These are phyloP conservation scores for Olivierus martensii DNA, from an alignment of 1,140 invertebrate genomes.

Conservation along the genomic window DNA sequence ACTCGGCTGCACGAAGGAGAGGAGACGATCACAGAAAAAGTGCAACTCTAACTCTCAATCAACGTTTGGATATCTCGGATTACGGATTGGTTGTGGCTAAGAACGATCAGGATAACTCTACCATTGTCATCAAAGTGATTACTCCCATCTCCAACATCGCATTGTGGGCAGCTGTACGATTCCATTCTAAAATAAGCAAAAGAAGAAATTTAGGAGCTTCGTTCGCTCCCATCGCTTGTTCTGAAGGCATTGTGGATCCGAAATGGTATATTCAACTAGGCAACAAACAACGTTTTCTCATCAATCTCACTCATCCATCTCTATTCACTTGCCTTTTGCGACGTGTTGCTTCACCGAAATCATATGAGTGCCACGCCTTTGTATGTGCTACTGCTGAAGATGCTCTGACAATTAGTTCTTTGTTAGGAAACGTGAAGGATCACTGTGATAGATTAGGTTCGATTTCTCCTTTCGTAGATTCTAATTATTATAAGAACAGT, in stretches of 20 bases:
- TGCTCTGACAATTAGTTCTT: conserved; percentile 39
- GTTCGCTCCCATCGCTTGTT: conserved; percentile 21
- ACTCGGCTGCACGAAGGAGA: conserved; percentile 11
- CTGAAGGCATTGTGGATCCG: conserved; percentile 17
- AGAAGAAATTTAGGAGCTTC: conserved; percentile 16
- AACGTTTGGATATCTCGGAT: conserved; percentile 12
- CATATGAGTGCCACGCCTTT: conserved; percentile 80
- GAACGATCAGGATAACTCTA: not conserved
- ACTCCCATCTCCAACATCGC: conserved; percentile 20
- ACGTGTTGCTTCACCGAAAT: conserved; percentile 40
- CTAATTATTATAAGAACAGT: not conserved
- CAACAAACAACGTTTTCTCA: conserved; percentile 15
- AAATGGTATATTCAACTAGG: conserved; percentile 3
- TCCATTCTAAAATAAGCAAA: conserved; percentile 11
- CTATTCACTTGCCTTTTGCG: conserved; percentile 79
- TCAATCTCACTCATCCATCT: conserved; percentile 48
- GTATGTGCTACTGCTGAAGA: conserved; percentile 64
- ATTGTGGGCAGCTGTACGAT: conserved; percentile 19
- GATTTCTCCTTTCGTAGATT: not conserved
- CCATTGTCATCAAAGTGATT: conserved; percentile 20
- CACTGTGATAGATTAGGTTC: not conserved
- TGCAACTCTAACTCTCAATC: conserved; percentile 9
- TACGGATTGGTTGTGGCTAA: conserved; percentile 20
- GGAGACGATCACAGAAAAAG: conserved; percentile 3
- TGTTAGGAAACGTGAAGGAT: not conserved